Conservation (phyloP, 2,888 invertebrate species). For the Yponomeuta plumbellus region DNA sequence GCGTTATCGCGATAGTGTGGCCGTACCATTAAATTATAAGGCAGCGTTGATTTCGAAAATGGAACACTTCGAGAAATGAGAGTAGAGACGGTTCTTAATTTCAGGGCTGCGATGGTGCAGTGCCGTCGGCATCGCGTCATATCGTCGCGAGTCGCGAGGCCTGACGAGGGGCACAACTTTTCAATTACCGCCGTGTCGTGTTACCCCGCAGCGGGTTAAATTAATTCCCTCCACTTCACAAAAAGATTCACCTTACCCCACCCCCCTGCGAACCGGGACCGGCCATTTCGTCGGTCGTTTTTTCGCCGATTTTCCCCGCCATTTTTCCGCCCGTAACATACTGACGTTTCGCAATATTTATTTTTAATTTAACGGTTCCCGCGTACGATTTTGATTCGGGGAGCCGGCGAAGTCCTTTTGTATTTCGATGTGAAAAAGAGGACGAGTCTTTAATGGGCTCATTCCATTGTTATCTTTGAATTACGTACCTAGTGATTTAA, state of each 20-base stretch:
- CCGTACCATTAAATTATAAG: no score
- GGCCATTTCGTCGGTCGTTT: slow-evolving; percentile 12
- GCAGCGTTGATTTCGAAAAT: no score
- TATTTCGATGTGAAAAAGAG: slow-evolving; percentile 25
- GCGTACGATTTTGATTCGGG: slow-evolving; percentile 64
- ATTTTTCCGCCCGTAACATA: slow-evolving; percentile 65
- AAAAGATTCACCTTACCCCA: slow-evolving; percentile 72
- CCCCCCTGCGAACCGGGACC: slow-evolving; percentile 50
- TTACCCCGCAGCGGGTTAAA: slow-evolving; percentile 77
- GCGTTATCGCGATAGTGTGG: no score
- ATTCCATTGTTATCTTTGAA: slow-evolving; percentile 10
- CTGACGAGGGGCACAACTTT: slow-evolving; percentile 75
- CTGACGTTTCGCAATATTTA: slow-evolving; percentile 75
- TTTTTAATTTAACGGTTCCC: slow-evolving; percentile 73
- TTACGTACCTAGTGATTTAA: slow-evolving; percentile 11
- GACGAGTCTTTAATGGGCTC: slow-evolving; percentile 12
- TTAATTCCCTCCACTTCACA: slow-evolving; percentile 77
- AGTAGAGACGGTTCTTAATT: slow-evolving; percentile 29
- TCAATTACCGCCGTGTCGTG: slow-evolving; percentile 75
- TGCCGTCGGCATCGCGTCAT: slow-evolving; percentile 15
- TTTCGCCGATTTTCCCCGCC: slow-evolving; percentile 41
- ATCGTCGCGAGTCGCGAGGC: slow-evolving; percentile 34
- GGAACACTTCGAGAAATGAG: no score
- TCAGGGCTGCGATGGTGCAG: neutral
- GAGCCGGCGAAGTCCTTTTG: slow-evolving; percentile 54